Conservation (phyloP, 2,113 vertebrate genomes). For the Seriola rivoliana region DNA sequence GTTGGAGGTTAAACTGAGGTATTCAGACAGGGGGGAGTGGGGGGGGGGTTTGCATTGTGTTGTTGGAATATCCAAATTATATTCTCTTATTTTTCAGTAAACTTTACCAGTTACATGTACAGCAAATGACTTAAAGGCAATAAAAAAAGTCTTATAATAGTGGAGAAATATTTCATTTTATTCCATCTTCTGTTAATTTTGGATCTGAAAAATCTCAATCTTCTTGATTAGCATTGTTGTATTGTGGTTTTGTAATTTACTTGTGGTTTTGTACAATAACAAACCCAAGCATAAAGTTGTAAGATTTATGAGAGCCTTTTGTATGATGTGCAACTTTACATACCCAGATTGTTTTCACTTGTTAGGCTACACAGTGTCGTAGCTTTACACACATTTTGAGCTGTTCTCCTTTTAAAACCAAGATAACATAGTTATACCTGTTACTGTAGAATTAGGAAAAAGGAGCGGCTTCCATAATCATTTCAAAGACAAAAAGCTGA, state of each 20-base stretch:
- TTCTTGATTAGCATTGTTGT: background rate
- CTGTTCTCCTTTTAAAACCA: slow-evolving; percentile 7
- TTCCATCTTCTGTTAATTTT: background rate
- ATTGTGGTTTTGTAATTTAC: slow-evolving; percentile 14
- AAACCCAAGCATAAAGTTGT: background rate
- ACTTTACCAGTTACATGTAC: background rate
- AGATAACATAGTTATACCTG: background rate
- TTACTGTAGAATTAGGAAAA: slow-evolving; percentile 12
- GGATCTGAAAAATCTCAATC: slow-evolving; percentile 16
- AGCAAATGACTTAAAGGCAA: background rate
- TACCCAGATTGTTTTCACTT: background rate
- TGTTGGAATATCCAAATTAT: slow-evolving; percentile 14
- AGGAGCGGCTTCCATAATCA: slow-evolving; percentile 17
- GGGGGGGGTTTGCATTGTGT: background rate
- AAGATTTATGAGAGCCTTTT: slow-evolving; percentile 10
- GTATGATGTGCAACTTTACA: background rate
- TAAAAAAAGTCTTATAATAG: background rate
- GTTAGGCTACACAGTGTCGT: too few species aligned
- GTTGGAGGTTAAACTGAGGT: slow-evolving; percentile 68
- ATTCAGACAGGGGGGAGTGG: slow-evolving; percentile 25
- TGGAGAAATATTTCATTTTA: too few species aligned
- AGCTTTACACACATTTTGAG: background rate
- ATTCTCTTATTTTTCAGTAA: background rate
- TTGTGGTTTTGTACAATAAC: slow-evolving; percentile 1
- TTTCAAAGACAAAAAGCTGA: slow-evolving; percentile 39